Evolutionary conservation across 1,140 invertebrate genomes (phyloP), one percentile per base, ranked within the genome.

Genomic region (Drosophila ironensis): DNA sequence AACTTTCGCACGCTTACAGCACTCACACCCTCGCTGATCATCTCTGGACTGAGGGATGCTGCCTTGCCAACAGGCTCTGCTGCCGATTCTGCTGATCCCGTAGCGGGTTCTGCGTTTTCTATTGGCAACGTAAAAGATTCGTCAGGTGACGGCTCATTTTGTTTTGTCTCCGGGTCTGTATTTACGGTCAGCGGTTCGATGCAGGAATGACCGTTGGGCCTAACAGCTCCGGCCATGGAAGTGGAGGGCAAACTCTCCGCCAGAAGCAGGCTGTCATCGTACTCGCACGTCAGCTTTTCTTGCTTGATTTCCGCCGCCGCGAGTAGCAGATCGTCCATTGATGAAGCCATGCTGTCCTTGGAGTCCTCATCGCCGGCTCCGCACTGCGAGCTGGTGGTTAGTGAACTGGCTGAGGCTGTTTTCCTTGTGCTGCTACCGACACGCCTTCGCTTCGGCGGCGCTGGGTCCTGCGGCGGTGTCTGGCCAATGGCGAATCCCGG

Each of bases 1-100:
- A 90, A 90, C 48, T 90, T 84, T 1, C 87, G 80, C 2, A 90
- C 89, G 33, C 89, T 89, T 3, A 88, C 87, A 12, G 69, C 82
- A 27, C 75, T 86, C n/a, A 90, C 69, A 1, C 88, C 87, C 25
- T 90, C 88, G 37, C 89, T 90, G 1, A 89, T 72, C 72, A 89
- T 61, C 6, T 89, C 88, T 0, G 88, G 88, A 24, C 88, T 89
- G 0, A 89, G 45, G 0, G 88, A 89, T 2, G 84, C 52, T 4
- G 84, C 80, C 44, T 89, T 89, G n/a, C 57, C 69, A 22, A 72
- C 40, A 19, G 51, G 38, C 14, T 17, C 52, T 9, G 33, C 24
- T 5, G 51, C 52, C 2, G 17, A 8, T 2, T 6, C 20, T 5
- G 16, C 24, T 0, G 47, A 4, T 19, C 11, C 27, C 1, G 17